Percentiles rank a stretch among this genome's conserved stretches.
Evolutionary conservation across 2,888 invertebrate genomes (phyloP).

Genomic region (Acronicta alni): DNA sequence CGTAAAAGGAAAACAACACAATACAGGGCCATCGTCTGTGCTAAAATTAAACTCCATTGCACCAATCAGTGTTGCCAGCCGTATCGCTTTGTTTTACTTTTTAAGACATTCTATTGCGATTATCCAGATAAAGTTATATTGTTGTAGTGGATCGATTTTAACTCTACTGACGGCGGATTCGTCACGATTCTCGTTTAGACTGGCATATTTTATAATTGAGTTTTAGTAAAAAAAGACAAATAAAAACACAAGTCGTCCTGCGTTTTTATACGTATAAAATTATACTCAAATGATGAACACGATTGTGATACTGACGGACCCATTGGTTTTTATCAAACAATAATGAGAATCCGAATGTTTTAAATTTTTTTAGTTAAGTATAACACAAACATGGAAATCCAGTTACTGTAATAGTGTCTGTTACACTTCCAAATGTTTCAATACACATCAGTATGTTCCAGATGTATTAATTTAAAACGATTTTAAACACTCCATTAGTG

Average conservation of each 20-base stretch:
- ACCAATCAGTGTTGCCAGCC: constrained; percentile 66
- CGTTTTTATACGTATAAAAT: neutral
- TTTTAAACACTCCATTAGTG: constrained; percentile 39
- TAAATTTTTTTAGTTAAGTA: constrained; percentile 5
- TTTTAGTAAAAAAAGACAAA: constrained; percentile 17
- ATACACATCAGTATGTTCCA: constrained; percentile 28
- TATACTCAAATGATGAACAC: neutral
- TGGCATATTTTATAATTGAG: constrained; percentile 19
- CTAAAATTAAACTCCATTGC: constrained; percentile 71
- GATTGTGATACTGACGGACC: neutral
- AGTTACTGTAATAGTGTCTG: constrained; percentile 7
- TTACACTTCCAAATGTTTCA: constrained; percentile 16
- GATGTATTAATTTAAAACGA: constrained; percentile 34
- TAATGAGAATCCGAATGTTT: neutral
- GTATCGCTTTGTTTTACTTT: constrained; percentile 50
- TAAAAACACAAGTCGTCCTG: neutral
- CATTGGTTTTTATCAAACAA: neutral
- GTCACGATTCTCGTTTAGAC: constrained; percentile 27
- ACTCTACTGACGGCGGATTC: constrained; percentile 31
- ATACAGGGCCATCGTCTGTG: constrained; percentile 57
- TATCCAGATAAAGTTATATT: constrained; percentile 47
- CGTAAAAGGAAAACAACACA: constrained; percentile 66
- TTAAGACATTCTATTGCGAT: constrained; percentile 55
- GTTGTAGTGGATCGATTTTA: constrained; percentile 37
- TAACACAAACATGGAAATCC: neutral